phyloP scores from a whole-genome alignment of 2,113 vertebrate genomes.

The Tachuris rubrigastra region DNA sequence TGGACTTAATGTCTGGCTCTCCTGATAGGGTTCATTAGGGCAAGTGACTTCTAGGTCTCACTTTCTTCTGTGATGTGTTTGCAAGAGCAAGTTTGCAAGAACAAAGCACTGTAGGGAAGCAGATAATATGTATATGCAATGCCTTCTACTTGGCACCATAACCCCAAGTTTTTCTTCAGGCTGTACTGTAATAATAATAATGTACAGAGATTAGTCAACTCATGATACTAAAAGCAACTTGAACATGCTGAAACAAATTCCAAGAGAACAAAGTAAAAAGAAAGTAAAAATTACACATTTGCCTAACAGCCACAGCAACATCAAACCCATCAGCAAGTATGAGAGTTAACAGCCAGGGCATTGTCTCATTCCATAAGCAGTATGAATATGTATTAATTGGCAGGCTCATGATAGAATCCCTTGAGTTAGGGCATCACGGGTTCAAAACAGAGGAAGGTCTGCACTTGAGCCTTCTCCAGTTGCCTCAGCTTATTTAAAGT shows the following conservation, averaged over 20 bases:
- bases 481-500: background rate
- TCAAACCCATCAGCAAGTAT: background rate
- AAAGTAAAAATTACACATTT: background rate
- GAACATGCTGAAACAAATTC: background rate
- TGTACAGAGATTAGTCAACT: background rate
- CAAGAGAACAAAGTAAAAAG: background rate
- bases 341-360: background rate
- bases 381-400: background rate
- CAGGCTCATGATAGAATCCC: background rate
- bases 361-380: background rate
- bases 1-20: background rate
- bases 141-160: background rate
- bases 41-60: background rate
- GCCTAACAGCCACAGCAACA: background rate
- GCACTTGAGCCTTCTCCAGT: background rate
- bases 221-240: background rate
- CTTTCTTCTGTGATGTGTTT: background rate
- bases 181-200: background rate
- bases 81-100: background rate
- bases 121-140: background rate
- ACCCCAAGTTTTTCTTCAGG: background rate
- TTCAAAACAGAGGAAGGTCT: background rate
- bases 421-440: background rate
- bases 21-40: background rate
- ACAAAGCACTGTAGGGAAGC: background rate